phyloP scores from a whole-genome alignment of 2,888 invertebrate genomes.

The Pinctada fucata region DNA sequence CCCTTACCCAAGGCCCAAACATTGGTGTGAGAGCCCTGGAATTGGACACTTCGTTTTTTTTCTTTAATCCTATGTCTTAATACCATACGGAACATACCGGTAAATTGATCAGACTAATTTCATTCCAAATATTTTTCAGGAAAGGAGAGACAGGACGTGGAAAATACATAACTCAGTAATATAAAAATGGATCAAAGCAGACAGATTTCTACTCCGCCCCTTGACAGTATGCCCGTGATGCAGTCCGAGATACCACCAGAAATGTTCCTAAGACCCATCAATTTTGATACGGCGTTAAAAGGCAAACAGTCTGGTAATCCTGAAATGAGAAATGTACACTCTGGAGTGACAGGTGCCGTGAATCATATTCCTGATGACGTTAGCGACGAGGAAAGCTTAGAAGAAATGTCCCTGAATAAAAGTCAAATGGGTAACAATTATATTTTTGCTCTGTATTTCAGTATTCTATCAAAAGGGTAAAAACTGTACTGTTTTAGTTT shows the following conservation, averaged over 20 bases:
- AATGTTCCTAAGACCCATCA: constrained; percentile 60
- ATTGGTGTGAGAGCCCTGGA: too few relatives aligned
- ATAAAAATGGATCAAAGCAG: not conserved
- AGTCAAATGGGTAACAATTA: constrained; percentile 1
- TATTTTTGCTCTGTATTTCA: not conserved
- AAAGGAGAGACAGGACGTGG: too few relatives aligned
- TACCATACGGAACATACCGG: too few relatives aligned
- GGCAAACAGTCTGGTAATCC: constrained; percentile 30
- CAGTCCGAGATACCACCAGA: constrained; percentile 53
- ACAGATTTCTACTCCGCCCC: not conserved
- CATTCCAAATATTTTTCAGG: too few relatives aligned
- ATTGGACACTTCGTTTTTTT: too few relatives aligned
- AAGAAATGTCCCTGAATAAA: constrained; percentile 3
- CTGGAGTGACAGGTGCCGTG: constrained; percentile 3
- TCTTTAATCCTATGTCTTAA: too few relatives aligned
- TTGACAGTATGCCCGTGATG: constrained; percentile 43
- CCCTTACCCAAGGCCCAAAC: too few relatives aligned
- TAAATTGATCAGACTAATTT: too few relatives aligned
- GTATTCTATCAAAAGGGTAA: not conserved
- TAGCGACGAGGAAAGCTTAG: not conserved
- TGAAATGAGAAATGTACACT: not conserved
- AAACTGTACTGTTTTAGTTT: not conserved
- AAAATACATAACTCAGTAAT: too few relatives aligned
- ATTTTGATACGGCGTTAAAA: constrained; percentile 51
- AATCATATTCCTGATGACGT: too few relatives aligned